phyloP scores from a whole-genome alignment of 2,113 vertebrate genomes.

The Syngnathoides biaculeatus region DNA sequence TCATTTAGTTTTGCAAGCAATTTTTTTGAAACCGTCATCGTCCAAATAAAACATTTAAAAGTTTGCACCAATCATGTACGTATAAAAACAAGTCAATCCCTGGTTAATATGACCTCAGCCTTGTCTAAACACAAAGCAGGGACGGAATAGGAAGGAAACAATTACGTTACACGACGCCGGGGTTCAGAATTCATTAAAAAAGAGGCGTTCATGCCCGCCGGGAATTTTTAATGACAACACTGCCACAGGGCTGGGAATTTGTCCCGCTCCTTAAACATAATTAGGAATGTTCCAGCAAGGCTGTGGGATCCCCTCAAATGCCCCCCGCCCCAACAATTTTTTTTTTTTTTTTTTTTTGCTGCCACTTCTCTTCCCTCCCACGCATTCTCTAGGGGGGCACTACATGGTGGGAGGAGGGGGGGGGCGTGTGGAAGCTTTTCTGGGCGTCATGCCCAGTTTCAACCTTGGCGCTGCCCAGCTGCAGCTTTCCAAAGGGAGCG shows the following conservation, averaged over 20 bases:
- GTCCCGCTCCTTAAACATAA: slow-evolving; percentile 55
- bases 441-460: slow-evolving; percentile 58
- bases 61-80: no score
- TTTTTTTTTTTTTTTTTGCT: slow-evolving; percentile 35
- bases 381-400: slow-evolving; percentile 63
- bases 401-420: slow-evolving; percentile 33
- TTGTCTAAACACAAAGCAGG: slow-evolving; percentile 26
- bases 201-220: slow-evolving; percentile 30
- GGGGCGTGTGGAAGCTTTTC: slow-evolving; percentile 34
- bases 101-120: slow-evolving; percentile 28
- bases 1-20: no score
- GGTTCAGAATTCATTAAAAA: background rate
- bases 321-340: slow-evolving; percentile 30
- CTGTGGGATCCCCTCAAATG: slow-evolving; percentile 42
- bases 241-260: slow-evolving; percentile 54
- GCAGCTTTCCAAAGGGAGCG: slow-evolving; percentile 44
- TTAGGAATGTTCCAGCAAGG: slow-evolving; percentile 63
- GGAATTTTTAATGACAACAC: slow-evolving; percentile 27
- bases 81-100: background rate
- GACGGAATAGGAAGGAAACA: slow-evolving; percentile 52
- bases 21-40: no score
- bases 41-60: no score
- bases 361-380: slow-evolving; percentile 43
- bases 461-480: slow-evolving; percentile 59
- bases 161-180: slow-evolving; percentile 21